A percentile compares a stretch with the other conserved stretches of the same genome.
phyloP scores from a whole-genome alignment of 2,797 vertebrate species.

The Knipowitschia caucasica region DNA sequence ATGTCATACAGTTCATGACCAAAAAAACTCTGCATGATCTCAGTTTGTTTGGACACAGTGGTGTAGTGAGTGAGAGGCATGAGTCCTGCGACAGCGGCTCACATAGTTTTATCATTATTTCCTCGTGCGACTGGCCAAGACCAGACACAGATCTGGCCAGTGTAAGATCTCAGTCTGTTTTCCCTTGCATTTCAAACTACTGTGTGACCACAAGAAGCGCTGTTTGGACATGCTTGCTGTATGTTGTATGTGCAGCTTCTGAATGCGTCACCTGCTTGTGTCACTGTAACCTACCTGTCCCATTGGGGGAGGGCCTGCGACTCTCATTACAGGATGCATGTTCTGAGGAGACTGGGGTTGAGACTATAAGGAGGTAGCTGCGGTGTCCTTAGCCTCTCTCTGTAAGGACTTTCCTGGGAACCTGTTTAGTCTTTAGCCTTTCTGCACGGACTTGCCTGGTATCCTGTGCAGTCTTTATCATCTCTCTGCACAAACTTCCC shows the following conservation, averaged over 20 bases:
- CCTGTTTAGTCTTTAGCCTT: not conserved
- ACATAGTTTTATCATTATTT: too few relatives aligned
- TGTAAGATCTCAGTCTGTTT: too few relatives aligned
- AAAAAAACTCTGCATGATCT: too few relatives aligned
- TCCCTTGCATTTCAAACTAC: too few relatives aligned
- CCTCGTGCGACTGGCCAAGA: too few relatives aligned
- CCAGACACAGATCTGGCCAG: too few relatives aligned
- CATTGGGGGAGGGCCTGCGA: conserved; percentile 64
- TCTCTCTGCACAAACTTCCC: conserved; percentile 45
- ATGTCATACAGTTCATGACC: too few relatives aligned
- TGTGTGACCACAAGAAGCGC: too few relatives aligned
- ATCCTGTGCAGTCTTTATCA: not conserved
- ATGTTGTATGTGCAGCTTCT: conserved; percentile 40
- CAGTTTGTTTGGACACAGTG: too few relatives aligned
- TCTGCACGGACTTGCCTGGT: conserved; percentile 1
- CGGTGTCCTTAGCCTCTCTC: conserved; percentile 49
- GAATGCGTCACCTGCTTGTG: conserved; percentile 64
- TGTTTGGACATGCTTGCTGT: conserved; percentile 41
- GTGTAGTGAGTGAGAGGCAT: too few relatives aligned
- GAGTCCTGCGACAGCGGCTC: too few relatives aligned
- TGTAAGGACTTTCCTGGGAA: conserved; percentile 27
- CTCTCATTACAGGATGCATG: conserved; percentile 82
- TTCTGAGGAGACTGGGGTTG: conserved; percentile 49
- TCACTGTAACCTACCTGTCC: conserved; percentile 68
- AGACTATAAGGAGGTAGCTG: conserved; percentile 70